Base-by-base conservation (phyloP, 23 tunicate genomes). In the Styela clava region DNA sequence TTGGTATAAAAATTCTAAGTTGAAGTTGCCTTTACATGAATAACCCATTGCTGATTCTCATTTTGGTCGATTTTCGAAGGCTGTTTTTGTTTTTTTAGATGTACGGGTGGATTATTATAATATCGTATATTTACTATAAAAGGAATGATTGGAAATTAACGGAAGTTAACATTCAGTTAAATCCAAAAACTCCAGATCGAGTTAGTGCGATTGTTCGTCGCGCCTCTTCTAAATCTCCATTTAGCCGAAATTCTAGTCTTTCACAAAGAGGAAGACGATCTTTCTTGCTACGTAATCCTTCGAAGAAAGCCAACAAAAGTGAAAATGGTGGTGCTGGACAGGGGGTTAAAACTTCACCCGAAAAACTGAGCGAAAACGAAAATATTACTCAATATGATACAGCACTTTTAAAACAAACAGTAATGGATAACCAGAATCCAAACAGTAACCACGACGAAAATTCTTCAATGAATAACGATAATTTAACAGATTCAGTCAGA, bases 71-170 rank as follows among this genome's bases (percentile, higher is more conserved):
- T 18, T 56, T 20, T 56, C 63, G 0, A 0, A 22, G 0, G 64
- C n/a, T 61, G n/a, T 44, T 44, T 12, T 44, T 44, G 5, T 29
- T 34, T 32, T 21, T 29, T 20, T 78, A 90, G 95, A 73, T 90
- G 83, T 90, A 90, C 64, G 83, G 95, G 28, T 90, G 95, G 95
- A 68, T 90, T 25, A 84, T 88, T 2, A 22, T 90, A 34, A 63
- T 90, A 16, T 90, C 95, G 31, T 90, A 82, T 34, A 64, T 90
- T 52, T 69, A 90, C 79, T 74, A 61, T 24, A 68, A 78, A 61
- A 33, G 73, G 61, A 74, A 76, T 0, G 81, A 76, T 64, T 76
- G 65, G 64, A 76, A 52, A 52, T 56, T 76, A 52, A 44, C 64
- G 12, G 65, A 52, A 52, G 33, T 76, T 16, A 56, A 76, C 64